Base-by-base conservation (phyloP, 2,797 vertebrate genomes). In the Astyanax mexicanus region DNA sequence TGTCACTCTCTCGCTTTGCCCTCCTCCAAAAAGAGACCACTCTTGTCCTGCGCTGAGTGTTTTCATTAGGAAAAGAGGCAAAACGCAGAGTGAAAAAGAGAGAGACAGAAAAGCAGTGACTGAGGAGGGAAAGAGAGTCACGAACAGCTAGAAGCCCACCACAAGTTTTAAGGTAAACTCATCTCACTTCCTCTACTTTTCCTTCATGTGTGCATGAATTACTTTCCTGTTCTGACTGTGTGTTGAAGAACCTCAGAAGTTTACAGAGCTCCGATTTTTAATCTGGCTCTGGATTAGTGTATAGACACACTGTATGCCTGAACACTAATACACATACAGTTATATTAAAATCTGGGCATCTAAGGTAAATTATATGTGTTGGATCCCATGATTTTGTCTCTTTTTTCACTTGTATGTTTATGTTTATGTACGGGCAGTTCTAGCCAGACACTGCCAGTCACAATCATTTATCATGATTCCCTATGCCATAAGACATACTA, bases 21-120 rank as follows among this genome's bases (percentile, higher is more conserved):
- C 85, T 84, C 79, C 86, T 81, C 84, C 81, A 75, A 84, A 88
- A 72, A 89, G 72, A 81, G 85, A 77, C 70, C 81, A 82, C 81
- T 87, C 89, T 85, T 90, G 81, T 86, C 82, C 87, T 45, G 74
- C 79, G 71, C 82, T 82, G 83, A 77, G 87, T 87, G 88, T 92
- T 91, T 90, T 90, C 86, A 86, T 88, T 83, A 80, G 87, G 80
- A 92, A 89, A 86, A 85, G 82, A 82, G 85, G 80, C 54, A 32
- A 84, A 85, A 86, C 85, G 76, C 69, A 82, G 78, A 58, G 66
- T 44, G 72, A 35, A 25, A 85, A 75, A n/a, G 66, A 57, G 19
- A 65, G 32, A 58, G 29, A 23, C 45, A 52, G 21, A 21, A 32
- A 57, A 79, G 61, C 49, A 60, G 45, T 37, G 67, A 17, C 13